Percentiles rank a stretch among this genome's conserved stretches.
These are phyloP conservation scores for Eurystomus gularis DNA, from an alignment of 2,113 vertebrate genomes.

Conservation along the genomic window DNA sequence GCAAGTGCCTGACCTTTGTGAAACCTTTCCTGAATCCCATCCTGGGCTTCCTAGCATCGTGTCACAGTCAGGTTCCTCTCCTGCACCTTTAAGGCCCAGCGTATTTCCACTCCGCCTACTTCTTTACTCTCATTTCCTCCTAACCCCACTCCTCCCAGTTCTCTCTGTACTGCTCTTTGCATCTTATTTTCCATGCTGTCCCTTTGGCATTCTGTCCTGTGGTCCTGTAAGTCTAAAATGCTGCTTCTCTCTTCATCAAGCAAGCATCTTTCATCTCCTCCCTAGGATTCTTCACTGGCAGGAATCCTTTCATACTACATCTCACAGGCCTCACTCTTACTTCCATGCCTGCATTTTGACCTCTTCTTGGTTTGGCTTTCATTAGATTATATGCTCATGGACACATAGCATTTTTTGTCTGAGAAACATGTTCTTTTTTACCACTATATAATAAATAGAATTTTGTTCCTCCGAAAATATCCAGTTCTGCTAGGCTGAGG, in stretches of 20 bases:
- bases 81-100: constrained; percentile 3
- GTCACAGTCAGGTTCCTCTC: neutral
- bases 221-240: neutral
- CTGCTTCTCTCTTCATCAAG: neutral
- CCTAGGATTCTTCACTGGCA: neutral
- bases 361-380: neutral
- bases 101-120: neutral
- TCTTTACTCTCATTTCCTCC: constrained; percentile 16
- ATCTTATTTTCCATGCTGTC: neutral
- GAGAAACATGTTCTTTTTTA: neutral
- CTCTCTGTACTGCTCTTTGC: neutral
- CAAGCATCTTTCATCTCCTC: neutral
- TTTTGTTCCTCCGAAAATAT: neutral
- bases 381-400: neutral
- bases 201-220: neutral
- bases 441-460: neutral
- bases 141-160: neutral
- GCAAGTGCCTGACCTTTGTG: neutral
- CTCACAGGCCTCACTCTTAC: neutral
- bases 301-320: neutral
- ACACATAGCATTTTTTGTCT: accelerated
- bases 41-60: neutral
- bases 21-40: neutral
- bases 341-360: neutral
- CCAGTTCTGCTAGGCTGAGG: neutral